Conservation (phyloP, 1,140 invertebrate species). For the Cydia strobilella region DNA sequence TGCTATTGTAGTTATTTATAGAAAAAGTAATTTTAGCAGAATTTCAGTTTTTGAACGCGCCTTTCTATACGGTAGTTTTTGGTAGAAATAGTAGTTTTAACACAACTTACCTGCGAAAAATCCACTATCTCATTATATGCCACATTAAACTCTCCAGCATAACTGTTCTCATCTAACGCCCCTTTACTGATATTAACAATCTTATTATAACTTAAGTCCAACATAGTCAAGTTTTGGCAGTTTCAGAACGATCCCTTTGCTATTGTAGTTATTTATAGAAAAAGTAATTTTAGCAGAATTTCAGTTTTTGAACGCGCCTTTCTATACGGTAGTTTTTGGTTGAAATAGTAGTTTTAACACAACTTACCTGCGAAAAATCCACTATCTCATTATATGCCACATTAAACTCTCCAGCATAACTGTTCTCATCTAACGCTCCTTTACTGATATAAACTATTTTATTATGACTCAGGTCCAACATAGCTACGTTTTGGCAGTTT, state of each 20-base stretch:
- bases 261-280: constrained; percentile 77
- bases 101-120: constrained; percentile 84
- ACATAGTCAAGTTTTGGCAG: constrained; percentile 91
- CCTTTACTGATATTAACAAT: constrained; percentile 84
- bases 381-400: constrained; percentile 90
- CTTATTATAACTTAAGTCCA: constrained; percentile 92
- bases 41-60: no score
- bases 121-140: constrained; percentile 90
- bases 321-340: background rate
- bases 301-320: no score
- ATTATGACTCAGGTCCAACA: constrained; percentile 92
- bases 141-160: constrained; percentile 88
- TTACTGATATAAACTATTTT: constrained; percentile 84
- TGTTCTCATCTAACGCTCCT: constrained; percentile 89
- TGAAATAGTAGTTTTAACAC: background rate
- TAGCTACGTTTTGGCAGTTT: constrained; percentile 57
- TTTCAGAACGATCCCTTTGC: constrained; percentile 90
- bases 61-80: no score
- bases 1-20: constrained; percentile 82
- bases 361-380: no score
- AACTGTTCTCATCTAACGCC: constrained; percentile 90
- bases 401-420: constrained; percentile 88
- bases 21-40: background rate
- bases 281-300: background rate
- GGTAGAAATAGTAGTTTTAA: background rate